Conservation (phyloP, 2,888 invertebrate species). For the Patella pellucida region DNA sequence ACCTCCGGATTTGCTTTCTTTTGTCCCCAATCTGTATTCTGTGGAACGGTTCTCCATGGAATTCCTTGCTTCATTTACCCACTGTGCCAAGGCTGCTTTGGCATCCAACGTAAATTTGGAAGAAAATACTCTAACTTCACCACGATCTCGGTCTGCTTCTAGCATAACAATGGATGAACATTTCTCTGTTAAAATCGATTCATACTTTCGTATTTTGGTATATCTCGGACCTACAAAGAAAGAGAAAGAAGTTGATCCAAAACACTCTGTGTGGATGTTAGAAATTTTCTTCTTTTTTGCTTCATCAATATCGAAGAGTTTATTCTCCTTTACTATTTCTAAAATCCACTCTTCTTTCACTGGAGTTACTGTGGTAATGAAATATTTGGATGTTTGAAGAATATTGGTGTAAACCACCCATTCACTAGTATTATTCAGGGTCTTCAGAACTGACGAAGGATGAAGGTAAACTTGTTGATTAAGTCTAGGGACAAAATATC, state of each 20-base stretch:
- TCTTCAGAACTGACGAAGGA: constrained; percentile 57
- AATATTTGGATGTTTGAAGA: constrained; percentile 54
- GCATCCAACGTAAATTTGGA: constrained; percentile 4
- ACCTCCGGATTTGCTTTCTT: constrained; percentile 25
- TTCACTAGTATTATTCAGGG: constrained; percentile 47
- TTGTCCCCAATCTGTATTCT: constrained; percentile 34
- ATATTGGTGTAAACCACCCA: constrained; percentile 60
- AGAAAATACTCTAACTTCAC: constrained; percentile 45
- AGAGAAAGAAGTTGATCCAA: constrained; percentile 45
- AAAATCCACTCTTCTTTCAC: constrained; percentile 48
- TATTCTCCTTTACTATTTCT: constrained; percentile 32
- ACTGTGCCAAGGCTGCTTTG: constrained; percentile 9
- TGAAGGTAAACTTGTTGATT: constrained; percentile 52
- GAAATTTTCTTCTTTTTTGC: constrained; percentile 39
- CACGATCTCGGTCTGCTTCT: constrained; percentile 45
- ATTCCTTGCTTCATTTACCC: constrained; percentile 25
- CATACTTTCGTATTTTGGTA: constrained; percentile 40
- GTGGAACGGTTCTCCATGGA: constrained; percentile 29
- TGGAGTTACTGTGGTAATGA: constrained; percentile 55
- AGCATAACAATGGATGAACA: constrained; percentile 41
- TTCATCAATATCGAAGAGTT: constrained; percentile 38
- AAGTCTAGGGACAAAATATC: constrained; percentile 48
- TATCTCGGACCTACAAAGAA: constrained; percentile 51
- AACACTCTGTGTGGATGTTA: constrained; percentile 35
- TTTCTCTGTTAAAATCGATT: constrained; percentile 32